Evolutionary conservation across 2,797 vertebrate genomes (phyloP), one percentile per base, ranked within the genome.

Genomic region (Semaprochilodus insignis): DNA sequence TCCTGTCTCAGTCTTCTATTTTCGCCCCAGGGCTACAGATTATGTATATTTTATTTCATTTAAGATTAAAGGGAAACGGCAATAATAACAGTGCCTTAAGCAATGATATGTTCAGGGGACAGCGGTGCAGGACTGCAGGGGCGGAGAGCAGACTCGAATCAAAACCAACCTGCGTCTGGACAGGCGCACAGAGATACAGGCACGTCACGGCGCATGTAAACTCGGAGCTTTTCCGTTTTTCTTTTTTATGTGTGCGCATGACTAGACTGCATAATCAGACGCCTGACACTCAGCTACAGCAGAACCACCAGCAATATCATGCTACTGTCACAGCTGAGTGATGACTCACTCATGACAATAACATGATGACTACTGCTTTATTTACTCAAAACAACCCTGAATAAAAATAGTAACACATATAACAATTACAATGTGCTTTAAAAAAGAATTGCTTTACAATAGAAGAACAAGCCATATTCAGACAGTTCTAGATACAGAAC

Each of bases 1-100:
- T 17, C 31, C 54, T 51, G 25, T 16, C 31, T 36, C 74, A 44
- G 23, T 63, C 19, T 48, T 62, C 36, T 66, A 14, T 65, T 65
- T 34, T 63, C 51, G 69, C 83, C 73, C 31, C 31, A 27, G 83
- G 83, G 69, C 71, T 76, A 74, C 40, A 82, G 74, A 85, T 89
- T 81, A 77, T 88, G 78, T 84, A 89, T 82, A 86, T 88, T 78
- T 81, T n/a, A 80, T 86, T 89, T 84, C 66, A 71, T 78, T 67
- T 81, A 66, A 84, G 81, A 85, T 89, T 79, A 81, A 85, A 89
- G 81, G 78, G 74, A 63, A 77, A 85, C 27, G 17, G 72, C 48
- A 80, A 70, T 79, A 77, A 80, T 65, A 77, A 48, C 27, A 71
- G 19, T 60, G 81, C 77, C 79, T 36, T 14, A 15, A 78, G 85